phyloP scores from a whole-genome alignment of 2,888 invertebrate species.

The Brenthis hecate region DNA sequence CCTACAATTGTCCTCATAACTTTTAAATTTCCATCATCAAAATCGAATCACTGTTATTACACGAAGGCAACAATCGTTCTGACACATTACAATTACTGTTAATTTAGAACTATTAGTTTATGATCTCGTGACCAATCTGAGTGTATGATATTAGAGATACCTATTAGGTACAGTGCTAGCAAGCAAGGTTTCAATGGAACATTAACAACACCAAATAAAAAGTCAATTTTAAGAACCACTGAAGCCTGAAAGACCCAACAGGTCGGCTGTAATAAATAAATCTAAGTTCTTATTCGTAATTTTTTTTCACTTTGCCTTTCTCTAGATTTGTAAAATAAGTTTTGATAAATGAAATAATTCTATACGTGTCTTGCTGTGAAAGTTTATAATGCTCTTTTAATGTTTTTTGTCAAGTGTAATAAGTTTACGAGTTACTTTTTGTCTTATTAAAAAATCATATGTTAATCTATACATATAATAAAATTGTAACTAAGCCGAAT shows the following conservation, averaged over 20 bases:
- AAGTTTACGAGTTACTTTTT: neutral
- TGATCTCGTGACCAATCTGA: no score
- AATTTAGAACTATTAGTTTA: no score
- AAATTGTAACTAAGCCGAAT: no score
- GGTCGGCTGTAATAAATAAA: neutral
- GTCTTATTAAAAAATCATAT: no score
- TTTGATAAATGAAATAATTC: slow-evolving; percentile 1
- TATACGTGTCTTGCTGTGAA: slow-evolving; percentile 10
- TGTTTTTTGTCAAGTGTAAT: slow-evolving; percentile 1
- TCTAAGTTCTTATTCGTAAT: slow-evolving; percentile 2
- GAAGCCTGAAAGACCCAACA: slow-evolving; percentile 5
- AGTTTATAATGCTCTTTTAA: neutral
- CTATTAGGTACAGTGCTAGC: no score
- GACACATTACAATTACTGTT: no score
- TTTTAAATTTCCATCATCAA: no score
- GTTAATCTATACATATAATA: no score
- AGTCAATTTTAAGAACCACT: slow-evolving; percentile 8
- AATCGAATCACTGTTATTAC: no score
- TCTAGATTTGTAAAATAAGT: slow-evolving; percentile 15
- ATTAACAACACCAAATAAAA: neutral
- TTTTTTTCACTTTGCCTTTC: slow-evolving; percentile 14
- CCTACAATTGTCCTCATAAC: no score
- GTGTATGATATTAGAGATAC: no score
- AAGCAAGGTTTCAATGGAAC: neutral
- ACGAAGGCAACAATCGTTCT: no score